Percentiles rank a stretch among this genome's conserved stretches.
These are phyloP conservation scores for Malurus leucopterus DNA, from an alignment of 2,797 vertebrate genomes.

Conservation along the genomic window DNA sequence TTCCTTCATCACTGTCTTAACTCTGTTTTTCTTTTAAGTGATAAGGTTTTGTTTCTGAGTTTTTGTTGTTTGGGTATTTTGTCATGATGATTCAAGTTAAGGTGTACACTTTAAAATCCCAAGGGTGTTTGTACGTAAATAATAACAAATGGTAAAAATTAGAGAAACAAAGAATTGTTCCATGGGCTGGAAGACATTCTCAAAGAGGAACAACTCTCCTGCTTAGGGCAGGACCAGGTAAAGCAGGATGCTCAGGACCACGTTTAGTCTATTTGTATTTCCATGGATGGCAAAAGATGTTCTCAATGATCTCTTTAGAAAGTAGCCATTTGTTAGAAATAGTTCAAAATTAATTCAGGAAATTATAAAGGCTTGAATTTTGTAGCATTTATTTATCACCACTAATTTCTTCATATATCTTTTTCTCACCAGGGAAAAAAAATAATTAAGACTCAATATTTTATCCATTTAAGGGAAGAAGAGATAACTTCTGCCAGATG, in stretches of 20 bases:
- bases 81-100: neutral
- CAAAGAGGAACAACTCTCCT: rapidly evolving
- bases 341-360: neutral
- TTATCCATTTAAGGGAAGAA: neutral
- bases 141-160: neutral
- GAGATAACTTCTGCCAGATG: neutral
- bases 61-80: neutral
- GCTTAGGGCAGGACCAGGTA: neutral
- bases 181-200: rapidly evolving
- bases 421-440: neutral
- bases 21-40: neutral
- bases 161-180: neutral
- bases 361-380: neutral
- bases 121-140: neutral
- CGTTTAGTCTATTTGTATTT: neutral
- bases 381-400: rapidly evolving
- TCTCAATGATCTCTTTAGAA: neutral
- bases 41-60: rapidly evolving
- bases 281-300: neutral
- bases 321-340: neutral
- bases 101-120: neutral
- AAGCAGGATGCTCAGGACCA: no score
- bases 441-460: neutral
- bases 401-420: neutral
- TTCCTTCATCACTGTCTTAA: neutral